Conservation (phyloP, 2,797 vertebrate species). For the Parauchenoglanis punctatus region DNA sequence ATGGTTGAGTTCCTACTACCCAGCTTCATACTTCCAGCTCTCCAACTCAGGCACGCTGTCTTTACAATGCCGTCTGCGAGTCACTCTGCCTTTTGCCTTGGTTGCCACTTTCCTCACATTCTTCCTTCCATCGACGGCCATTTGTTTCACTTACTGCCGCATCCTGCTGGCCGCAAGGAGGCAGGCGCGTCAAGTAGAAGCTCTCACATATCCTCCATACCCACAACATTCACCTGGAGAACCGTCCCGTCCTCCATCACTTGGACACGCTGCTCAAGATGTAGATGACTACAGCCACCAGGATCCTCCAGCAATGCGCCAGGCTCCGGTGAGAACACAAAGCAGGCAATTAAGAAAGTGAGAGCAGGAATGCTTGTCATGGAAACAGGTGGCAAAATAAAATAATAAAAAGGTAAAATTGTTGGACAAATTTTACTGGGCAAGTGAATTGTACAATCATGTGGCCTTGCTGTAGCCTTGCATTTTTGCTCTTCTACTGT, state of each 20-base stretch:
- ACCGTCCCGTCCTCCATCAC: constrained; percentile 72
- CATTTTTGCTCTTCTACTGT: neutral
- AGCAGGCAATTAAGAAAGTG: neutral
- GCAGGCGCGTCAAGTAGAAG: constrained; percentile 91
- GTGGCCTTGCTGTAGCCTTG: constrained; percentile 26
- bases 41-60: constrained; percentile 64
- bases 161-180: constrained; percentile 89
- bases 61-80: constrained; percentile 86
- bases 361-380: neutral
- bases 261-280: constrained; percentile 63
- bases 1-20: constrained; percentile 61
- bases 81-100: constrained; percentile 91
- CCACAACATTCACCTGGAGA: constrained; percentile 74
- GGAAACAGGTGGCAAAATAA: neutral
- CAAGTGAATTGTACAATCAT: too few relatives aligned
- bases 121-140: constrained; percentile 91
- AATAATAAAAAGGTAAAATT: neutral
- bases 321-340: constrained; percentile 70
- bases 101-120: constrained; percentile 94
- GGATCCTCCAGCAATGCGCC: constrained; percentile 67
- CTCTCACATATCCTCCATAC: constrained; percentile 77
- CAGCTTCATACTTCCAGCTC: constrained; percentile 70
- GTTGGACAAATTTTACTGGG: neutral
- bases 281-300: constrained; percentile 74
- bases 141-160: constrained; percentile 96